Evolutionary conservation across 1,140 invertebrate species (phyloP), one percentile per base, ranked within the genome.

Genomic region (Brachionus paranguensis): DNA sequence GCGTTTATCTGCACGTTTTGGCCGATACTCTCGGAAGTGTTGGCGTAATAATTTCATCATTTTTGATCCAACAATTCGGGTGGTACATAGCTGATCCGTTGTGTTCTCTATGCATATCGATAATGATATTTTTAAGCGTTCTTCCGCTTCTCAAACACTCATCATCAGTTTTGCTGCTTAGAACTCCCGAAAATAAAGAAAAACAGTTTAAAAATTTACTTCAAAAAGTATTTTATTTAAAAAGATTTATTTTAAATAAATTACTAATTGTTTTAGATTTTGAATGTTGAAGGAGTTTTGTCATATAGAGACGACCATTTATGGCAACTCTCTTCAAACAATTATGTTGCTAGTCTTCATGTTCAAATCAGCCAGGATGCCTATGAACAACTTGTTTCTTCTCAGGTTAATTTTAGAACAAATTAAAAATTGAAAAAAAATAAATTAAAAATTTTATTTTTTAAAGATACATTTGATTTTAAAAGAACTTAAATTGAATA

Each of bases 1-100:
- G 92, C 85, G 92, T 92, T 4, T 92, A 92, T 87, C 88, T 93
- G 1, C 92, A 92, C 86, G 90, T 92, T 50, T 85, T 92, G 33
- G 92, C 92, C 10, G 92, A 92, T 86, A 92, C 92, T 3, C 86
- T 93, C 64, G 92, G 92, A 24, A 92, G 91, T 86, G 88, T 89
- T 27, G 92, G 92, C 55, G 92, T 92, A 2, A 92, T 93, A 76
- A 88, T 92, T 14, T 92, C 91, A 14, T 91, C 92, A 5, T 84
- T 93, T n/a, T 86, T 92, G 4, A 92, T 92, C 64, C 90, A 93
- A 86, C 88, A 90, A 84, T 91, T 91, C 88, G 92, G 91, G 6
- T 92, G 90, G 90, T 89, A 91, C 72, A 90, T 92, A 81, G 91
- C 92, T 5, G 92, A 92, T 86, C 92, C 92, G 2, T 88, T 93